Evolutionary conservation across 23 tunicate genomes (phyloP).

Genomic region (Oikopleura dioica): DNA sequence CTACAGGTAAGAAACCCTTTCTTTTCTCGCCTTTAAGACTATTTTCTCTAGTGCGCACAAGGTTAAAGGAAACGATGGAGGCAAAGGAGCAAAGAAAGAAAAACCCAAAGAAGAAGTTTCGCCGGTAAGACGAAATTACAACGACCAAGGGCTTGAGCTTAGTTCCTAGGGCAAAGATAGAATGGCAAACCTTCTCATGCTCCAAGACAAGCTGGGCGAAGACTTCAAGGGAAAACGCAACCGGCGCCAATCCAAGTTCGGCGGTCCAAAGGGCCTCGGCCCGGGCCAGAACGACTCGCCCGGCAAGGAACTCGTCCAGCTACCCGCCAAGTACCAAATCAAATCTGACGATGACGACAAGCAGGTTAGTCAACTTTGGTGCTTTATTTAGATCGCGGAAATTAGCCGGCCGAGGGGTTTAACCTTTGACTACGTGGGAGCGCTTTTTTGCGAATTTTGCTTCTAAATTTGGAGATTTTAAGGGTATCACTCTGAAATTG

Average conservation of each 20-base stretch:
- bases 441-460: no score
- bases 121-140: constrained; percentile 8
- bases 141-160: no score
- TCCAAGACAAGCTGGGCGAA: constrained; percentile 11
- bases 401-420: background rate
- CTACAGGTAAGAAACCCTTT: constrained; percentile 13
- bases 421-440: no score
- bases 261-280: background rate
- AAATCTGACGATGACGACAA: background rate
- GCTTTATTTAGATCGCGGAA: background rate
- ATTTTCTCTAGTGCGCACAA: constrained; percentile 3
- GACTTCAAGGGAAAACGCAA: background rate
- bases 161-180: background rate
- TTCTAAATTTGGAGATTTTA: no score
- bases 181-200: background rate
- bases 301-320: background rate
- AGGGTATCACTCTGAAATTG: no score
- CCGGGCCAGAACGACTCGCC: background rate
- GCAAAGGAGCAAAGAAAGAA: constrained; percentile 12
- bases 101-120: background rate
- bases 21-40: background rate
- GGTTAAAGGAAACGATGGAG: constrained; percentile 9
- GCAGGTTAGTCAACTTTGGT: background rate
- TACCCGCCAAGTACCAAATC: background rate
- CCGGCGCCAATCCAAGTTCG: background rate